Evolutionary conservation across 2,888 invertebrate species (phyloP), one percentile per base, ranked within the genome.

Genomic region (Lysandra coridon): DNA sequence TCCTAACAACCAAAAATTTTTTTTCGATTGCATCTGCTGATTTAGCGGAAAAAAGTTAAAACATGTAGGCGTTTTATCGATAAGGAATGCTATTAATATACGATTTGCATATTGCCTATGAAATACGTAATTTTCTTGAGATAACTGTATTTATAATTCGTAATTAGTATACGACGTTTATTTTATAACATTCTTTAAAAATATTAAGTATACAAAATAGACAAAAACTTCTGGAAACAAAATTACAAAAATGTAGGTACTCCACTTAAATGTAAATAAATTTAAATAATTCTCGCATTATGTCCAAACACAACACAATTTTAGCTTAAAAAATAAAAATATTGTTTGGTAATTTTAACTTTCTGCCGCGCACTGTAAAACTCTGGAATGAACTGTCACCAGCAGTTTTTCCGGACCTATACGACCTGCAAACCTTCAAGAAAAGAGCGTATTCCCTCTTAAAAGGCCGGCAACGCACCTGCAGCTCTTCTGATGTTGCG

Each of bases 241-340:
- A 69, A 33, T 10, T 33, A 69, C 69, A 69, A 33, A 69, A 69
- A 37, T 37, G 33, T 69, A 37, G 10, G 1, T 69, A 69, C 33
- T 69, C 69, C 14, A 33, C 37, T 33, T 69, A 4, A 69, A 69
- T 69, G 69, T 69, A 69, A 69, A 69, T 69, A 64, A 64, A 64
- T 69, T 69, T 69, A 5, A 69, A 69, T 69, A 69, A 69, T 69
- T 69, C 17, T 69, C 14, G 69, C 69, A 37, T 69, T 37, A 37
- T 69, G 33, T 69, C 14, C 6, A 69, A 33, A 14, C 14, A 69
- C 33, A 33, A 33, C 17, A 69, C 1, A 17, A 17, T 69, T 69
- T 69, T 33, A 69, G 33, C 12, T 5, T 5, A 37, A 69, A 69
- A 69, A 69, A 69, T 10, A 17, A 30, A 30, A 30, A 30, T 64